phyloP scores from a whole-genome alignment of 2,888 invertebrate species.

The Pristionchus mayeri region DNA sequence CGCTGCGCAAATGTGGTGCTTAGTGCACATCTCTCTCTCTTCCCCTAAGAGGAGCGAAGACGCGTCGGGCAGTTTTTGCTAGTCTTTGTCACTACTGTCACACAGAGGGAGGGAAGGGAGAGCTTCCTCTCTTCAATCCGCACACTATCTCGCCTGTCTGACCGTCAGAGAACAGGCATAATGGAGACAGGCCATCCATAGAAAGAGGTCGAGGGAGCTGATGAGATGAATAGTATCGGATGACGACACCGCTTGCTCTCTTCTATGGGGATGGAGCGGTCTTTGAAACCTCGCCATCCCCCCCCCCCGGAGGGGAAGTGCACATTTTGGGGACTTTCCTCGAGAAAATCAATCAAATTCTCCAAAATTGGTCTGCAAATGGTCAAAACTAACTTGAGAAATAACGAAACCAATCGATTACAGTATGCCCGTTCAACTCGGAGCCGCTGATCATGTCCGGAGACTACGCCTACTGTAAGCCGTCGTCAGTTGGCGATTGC shows the following conservation, averaged over 20 bases:
- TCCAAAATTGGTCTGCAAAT: too few relatives aligned
- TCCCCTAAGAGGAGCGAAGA: background rate
- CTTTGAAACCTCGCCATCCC: slow-evolving; percentile 38
- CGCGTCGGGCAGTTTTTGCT: slow-evolving; percentile 14
- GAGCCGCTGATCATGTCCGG: slow-evolving; percentile 69
- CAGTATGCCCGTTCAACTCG: slow-evolving; percentile 74
- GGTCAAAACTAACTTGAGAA: background rate
- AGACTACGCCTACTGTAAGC: slow-evolving; percentile 73
- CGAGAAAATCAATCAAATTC: too few relatives aligned
- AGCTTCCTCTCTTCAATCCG: background rate
- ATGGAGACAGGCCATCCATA: background rate
- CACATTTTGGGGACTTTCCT: too few relatives aligned
- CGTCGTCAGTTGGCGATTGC: slow-evolving; percentile 69
- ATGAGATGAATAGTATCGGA: slow-evolving; percentile 17
- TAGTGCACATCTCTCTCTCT: slow-evolving; percentile 1
- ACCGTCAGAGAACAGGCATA: background rate
- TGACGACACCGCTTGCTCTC: background rate
- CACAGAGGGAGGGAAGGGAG: background rate
- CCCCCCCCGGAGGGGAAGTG: too few relatives aligned
- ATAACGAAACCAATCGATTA: too few relatives aligned
- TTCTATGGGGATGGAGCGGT: background rate
- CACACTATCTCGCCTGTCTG: background rate
- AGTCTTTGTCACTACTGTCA: too few relatives aligned
- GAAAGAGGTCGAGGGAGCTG: background rate
- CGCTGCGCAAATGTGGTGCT: slow-evolving; percentile 3